These are phyloP conservation scores for Calyptommatus sinebrachiatus DNA, from an alignment of 2,113 vertebrate species.

Conservation along the genomic window DNA sequence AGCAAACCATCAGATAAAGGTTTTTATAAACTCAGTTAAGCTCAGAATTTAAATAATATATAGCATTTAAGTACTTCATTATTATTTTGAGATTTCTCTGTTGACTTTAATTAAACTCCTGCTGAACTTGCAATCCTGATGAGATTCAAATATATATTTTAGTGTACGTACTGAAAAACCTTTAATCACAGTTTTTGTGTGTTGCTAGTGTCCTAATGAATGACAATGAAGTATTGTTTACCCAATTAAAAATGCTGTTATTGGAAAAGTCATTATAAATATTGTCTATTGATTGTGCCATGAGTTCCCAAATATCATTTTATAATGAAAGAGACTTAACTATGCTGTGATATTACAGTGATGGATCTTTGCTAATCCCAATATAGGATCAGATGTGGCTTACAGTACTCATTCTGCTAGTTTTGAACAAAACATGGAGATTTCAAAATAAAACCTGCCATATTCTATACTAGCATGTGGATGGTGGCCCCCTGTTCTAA, in stretches of 20 bases:
- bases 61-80: slow-evolving; percentile 32
- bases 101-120: slow-evolving; percentile 41
- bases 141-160: neutral
- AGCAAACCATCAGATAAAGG: neutral
- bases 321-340: no score
- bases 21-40: neutral
- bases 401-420: neutral
- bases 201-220: neutral
- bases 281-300: neutral
- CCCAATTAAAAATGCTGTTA: neutral
- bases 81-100: slow-evolving; percentile 25
- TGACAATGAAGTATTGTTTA: slow-evolving; percentile 26
- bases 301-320: neutral
- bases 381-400: no score
- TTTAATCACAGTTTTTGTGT: neutral
- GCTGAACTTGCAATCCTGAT: neutral
- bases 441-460: no score
- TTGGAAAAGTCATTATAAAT: slow-evolving; percentile 8
- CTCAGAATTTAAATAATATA: slow-evolving; percentile 12
- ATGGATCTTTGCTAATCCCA: no score
- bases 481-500: no score
- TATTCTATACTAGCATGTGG: no score
- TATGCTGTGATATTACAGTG: no score
- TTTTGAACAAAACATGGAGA: neutral
- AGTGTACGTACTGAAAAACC: neutral